phyloP scores from a whole-genome alignment of 2,888 invertebrate genomes.

The Spodoptera littoralis region DNA sequence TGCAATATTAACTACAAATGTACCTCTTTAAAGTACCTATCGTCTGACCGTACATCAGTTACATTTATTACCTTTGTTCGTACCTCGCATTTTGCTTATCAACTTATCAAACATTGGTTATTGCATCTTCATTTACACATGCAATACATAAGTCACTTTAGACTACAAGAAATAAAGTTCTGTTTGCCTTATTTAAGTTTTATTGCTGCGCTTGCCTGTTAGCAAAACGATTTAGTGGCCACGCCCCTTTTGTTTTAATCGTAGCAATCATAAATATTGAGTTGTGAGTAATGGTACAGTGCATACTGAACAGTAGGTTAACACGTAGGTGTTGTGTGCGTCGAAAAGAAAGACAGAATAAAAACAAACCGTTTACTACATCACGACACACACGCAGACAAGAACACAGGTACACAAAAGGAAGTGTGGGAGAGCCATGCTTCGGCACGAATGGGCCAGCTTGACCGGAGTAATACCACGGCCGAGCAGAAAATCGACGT shows the following conservation, averaged over 20 bases:
- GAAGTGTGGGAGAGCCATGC: too few relatives aligned
- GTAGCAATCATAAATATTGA: conserved; percentile 44
- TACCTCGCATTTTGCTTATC: conserved; percentile 55
- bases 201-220: conserved; percentile 41
- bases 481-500: too few relatives aligned
- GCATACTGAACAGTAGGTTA: neutral
- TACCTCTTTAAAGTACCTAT: too few relatives aligned
- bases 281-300: conserved; percentile 19
- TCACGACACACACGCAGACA: too few relatives aligned
- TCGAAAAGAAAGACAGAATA: too few relatives aligned
- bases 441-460: too few relatives aligned
- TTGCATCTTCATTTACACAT: conserved; percentile 55
- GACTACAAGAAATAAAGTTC: neutral
- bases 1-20: too few relatives aligned
- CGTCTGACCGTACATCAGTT: conserved; percentile 39
- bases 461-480: too few relatives aligned
- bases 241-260: conserved; percentile 60
- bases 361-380: too few relatives aligned
- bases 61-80: conserved; percentile 55
- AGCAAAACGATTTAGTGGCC: conserved; percentile 60
- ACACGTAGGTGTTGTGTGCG: neutral
- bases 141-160: conserved; percentile 26
- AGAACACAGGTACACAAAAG: too few relatives aligned
- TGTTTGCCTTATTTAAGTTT: conserved; percentile 7
- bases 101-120: conserved; percentile 61